Base-by-base conservation (phyloP, 30 jellyfish, hydroid and myxozoan genomes). In the Pseudorhiza aurosa region DNA sequence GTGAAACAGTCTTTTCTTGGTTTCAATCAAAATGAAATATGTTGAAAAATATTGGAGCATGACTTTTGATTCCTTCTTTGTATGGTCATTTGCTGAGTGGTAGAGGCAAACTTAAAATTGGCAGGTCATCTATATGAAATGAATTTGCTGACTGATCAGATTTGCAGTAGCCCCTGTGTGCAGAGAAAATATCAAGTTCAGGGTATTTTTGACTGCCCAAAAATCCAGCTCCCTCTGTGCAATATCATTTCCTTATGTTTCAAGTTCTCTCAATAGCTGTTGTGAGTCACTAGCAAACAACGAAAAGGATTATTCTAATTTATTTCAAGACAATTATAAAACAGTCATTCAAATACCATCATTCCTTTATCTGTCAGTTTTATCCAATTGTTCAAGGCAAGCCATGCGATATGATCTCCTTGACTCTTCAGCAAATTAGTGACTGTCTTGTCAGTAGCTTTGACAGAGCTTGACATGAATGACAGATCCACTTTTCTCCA, bases 401-500 rank as follows among this genome's bases (percentile, higher is more conserved):
- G 29, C 1, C 58, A 70, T 26, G 21, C 7, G 4, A 65, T 53
- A 14, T 64, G 43, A 8, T 17, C 68, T 50, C 91, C 91, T 17
- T 46, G 69, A 2, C 47, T 37, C n/a, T 36, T 64, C 32, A 55
- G 27, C 18, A 80, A 49, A 9, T 9, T 32, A 25, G 1, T 50
- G 32, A 80, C 9, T 0, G 59, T 29, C 12, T 32, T 32, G 27
- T 80, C 91, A 42, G 65, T 80, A 42, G 91, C 91, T 65, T 50
- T 64, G 17, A 19, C 11, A 6, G 67, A 39, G 35, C 65, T 40
- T 40, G 84, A 35, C 91, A 80, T 32, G 42, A 80, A 80, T 14
- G 91, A 64, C 58, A 80, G 59, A 51, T 80, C 91, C 30, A 65
- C 69, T 55, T 33, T 80, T 15, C 22, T 32, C 91, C 91, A 80